Evolutionary conservation across 2,113 vertebrate genomes (phyloP).

Genomic region (Spilogale gracilis): DNA sequence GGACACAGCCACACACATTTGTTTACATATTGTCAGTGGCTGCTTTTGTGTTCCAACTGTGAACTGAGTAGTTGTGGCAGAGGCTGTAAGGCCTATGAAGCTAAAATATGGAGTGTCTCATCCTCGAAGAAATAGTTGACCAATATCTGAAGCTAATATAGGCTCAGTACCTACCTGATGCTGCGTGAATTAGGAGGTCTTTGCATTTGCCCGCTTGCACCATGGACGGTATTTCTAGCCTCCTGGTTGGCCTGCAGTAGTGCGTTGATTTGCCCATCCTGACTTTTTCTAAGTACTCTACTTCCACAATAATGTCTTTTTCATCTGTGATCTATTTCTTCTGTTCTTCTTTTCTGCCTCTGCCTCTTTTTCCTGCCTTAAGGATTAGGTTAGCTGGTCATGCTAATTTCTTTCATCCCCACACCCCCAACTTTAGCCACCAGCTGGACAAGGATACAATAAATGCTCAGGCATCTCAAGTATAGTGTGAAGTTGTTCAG

Average conservation of each 20-base stretch:
- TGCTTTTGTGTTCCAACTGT: background rate
- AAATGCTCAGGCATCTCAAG: background rate
- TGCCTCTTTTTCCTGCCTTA: background rate
- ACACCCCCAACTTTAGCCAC: background rate
- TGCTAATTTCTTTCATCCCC: background rate
- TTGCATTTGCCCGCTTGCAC: background rate
- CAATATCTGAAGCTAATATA: background rate
- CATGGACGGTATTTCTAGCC: background rate
- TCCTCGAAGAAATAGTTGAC: conserved; percentile 38
- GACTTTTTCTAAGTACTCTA: background rate
- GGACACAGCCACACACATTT: background rate
- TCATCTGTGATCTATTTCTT: background rate
- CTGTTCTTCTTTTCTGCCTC: background rate
- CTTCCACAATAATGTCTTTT: background rate
- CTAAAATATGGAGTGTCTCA: background rate
- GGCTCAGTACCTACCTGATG: background rate
- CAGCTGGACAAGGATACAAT: no score
- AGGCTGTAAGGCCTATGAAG: background rate
- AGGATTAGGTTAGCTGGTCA: background rate
- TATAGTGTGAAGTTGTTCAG: background rate
- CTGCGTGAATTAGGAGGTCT: background rate
- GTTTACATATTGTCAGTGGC: background rate
- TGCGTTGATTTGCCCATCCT: background rate
- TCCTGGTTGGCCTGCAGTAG: background rate
- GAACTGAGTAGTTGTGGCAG: background rate